Conservation (phyloP, 2,888 invertebrate species). For the Criorhina ranunculi region DNA sequence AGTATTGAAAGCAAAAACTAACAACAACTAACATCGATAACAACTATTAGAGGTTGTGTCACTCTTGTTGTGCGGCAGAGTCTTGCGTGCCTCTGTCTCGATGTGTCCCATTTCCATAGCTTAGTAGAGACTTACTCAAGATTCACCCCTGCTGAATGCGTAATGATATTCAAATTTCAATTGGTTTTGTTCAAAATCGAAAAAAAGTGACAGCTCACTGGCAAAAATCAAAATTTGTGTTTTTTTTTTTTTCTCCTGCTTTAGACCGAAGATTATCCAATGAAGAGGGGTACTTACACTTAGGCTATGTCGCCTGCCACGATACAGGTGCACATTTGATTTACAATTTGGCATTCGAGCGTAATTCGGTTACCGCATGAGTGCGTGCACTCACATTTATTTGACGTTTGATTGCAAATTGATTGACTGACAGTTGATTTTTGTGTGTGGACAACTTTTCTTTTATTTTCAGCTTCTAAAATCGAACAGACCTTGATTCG, state of each 20-base stretch:
- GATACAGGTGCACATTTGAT: conserved; percentile 24
- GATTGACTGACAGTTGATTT: conserved; percentile 10
- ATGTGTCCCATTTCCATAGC: conserved; percentile 67
- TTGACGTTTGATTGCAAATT: conserved; percentile 48
- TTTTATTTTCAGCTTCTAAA: background rate
- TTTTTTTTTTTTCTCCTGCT: no score
- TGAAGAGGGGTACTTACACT: background rate
- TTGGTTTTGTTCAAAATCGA: background rate
- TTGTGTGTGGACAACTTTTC: background rate
- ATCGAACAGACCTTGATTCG: conserved; percentile 43
- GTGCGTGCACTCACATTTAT: conserved; percentile 22
- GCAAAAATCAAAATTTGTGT: conserved; percentile 44
- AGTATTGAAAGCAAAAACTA: background rate
- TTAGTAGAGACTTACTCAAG: conserved; percentile 54
- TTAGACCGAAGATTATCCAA: conserved; percentile 9
- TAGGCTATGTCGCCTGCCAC: background rate
- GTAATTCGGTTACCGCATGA: conserved; percentile 38
- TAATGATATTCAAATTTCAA: conserved; percentile 47
- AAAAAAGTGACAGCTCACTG: conserved; percentile 48
- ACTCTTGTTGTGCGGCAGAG: conserved; percentile 16
- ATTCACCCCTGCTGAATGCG: conserved; percentile 56
- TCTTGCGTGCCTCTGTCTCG: conserved; percentile 41
- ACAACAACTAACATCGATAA: conserved; percentile 37
- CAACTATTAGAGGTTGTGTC: conserved; percentile 65
- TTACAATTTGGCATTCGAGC: conserved; percentile 26